phyloP scores from a whole-genome alignment of 2,888 invertebrate genomes.

The Augochlorella aurata region DNA sequence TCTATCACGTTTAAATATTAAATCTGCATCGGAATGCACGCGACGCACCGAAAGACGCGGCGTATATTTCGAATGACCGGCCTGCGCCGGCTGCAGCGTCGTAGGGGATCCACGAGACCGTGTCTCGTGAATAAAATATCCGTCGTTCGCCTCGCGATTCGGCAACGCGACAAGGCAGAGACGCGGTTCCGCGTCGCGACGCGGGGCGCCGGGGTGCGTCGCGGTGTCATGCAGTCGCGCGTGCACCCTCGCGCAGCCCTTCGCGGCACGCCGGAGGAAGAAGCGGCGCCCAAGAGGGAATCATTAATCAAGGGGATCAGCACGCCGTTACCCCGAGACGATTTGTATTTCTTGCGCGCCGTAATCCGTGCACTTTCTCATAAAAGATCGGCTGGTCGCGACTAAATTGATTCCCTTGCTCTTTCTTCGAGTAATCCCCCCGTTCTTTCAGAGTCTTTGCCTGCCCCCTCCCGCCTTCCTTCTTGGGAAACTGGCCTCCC shows the following conservation, averaged over 20 bases:
- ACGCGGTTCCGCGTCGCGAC: neutral
- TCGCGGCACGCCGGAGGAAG: neutral
- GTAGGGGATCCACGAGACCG: neutral
- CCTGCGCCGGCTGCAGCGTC: neutral
- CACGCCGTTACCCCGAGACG: conserved; percentile 40
- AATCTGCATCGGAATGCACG: neutral
- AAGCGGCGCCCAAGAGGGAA: neutral
- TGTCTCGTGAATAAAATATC: conserved; percentile 19
- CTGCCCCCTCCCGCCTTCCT: neutral
- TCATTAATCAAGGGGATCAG: conserved; percentile 62
- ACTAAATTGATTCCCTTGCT: conserved; percentile 58
- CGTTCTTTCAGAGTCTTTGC: conserved; percentile 41
- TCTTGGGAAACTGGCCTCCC: neutral
- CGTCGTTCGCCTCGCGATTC: conserved; percentile 5
- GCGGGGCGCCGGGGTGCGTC: too few relatives aligned
- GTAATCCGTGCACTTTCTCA: conserved; percentile 63
- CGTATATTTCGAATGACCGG: neutral
- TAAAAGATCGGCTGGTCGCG: conserved; percentile 58
- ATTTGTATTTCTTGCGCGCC: conserved; percentile 62
- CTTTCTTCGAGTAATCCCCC: conserved; percentile 38
- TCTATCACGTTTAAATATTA: neutral
- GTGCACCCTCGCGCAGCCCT: too few relatives aligned
- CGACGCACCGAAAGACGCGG: neutral
- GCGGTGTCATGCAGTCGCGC: neutral
- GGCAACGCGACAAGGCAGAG: neutral